phyloP scores from a whole-genome alignment of 2,888 invertebrate genomes.

The Drosophila antonietae region DNA sequence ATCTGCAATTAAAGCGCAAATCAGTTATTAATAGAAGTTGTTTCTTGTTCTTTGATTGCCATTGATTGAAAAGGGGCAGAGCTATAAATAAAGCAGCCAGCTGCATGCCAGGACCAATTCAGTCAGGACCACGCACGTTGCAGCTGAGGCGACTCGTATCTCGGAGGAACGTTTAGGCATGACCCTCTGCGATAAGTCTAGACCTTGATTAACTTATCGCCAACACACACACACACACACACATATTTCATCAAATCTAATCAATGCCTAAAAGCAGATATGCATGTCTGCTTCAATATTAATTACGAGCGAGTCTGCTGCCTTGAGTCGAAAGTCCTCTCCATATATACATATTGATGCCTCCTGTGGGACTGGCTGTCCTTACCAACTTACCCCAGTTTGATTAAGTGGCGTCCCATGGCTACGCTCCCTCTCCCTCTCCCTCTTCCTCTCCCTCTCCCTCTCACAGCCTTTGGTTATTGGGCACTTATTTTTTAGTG shows the following conservation, averaged over 20 bases:
- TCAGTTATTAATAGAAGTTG: slow-evolving; percentile 68
- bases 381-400: slow-evolving; percentile 16
- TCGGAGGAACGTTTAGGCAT: slow-evolving; percentile 18
- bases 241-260: slow-evolving; percentile 56
- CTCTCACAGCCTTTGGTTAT: slow-evolving; percentile 11
- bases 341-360: slow-evolving; percentile 6
- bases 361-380: slow-evolving; percentile 36
- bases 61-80: slow-evolving; percentile 62
- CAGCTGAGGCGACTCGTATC: neutral
- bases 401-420: slow-evolving; percentile 68
- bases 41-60: slow-evolving; percentile 44
- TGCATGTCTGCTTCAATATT: slow-evolving; percentile 35
- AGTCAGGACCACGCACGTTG: slow-evolving; percentile 52
- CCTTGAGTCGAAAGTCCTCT: slow-evolving; percentile 39
- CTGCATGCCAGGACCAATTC: slow-evolving; percentile 34
- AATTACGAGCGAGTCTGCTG: slow-evolving; percentile 46
- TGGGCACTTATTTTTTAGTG: slow-evolving; percentile 60
- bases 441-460: neutral
- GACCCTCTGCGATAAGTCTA: slow-evolving; percentile 54
- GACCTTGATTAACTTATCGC: slow-evolving; percentile 53
- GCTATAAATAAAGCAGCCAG: slow-evolving; percentile 47
- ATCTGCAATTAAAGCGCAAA: slow-evolving; percentile 70
- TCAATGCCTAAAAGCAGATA: slow-evolving; percentile 12
- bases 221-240: neutral
- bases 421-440: slow-evolving; percentile 10